These are phyloP conservation scores for Bombus waltoni DNA, from an alignment of 1,140 invertebrate genomes.

Conservation along the genomic window DNA sequence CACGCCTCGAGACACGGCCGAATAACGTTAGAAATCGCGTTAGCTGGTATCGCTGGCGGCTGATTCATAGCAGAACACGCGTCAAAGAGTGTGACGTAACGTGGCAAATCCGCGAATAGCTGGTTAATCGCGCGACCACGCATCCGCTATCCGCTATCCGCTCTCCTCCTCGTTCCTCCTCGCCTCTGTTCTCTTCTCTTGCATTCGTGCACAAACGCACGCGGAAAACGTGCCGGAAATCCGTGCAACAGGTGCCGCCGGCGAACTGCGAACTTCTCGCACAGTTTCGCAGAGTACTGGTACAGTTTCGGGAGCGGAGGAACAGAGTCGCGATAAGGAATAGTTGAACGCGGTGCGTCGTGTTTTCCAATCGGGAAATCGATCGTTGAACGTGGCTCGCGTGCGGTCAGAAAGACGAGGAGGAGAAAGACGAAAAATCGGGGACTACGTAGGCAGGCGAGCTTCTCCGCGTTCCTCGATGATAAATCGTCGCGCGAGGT, in stretches of 20 bases:
- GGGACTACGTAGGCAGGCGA: neutral
- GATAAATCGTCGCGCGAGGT: slow-evolving; percentile 34
- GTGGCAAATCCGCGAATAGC: neutral
- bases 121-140: neutral
- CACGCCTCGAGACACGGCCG: neutral
- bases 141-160: neutral
- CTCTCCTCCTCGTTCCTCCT: too few relatives aligned
- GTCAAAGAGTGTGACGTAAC: slow-evolving; percentile 6
- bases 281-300: slow-evolving; percentile 56
- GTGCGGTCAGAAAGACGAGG: neutral
- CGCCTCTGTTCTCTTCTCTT: neutral
- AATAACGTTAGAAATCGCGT: neutral
- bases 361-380: slow-evolving; percentile 23
- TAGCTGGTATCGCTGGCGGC: neutral
- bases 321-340: slow-evolving; percentile 24
- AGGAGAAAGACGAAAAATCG: neutral
- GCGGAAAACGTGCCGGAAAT: slow-evolving; percentile 76
- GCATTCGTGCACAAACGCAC: slow-evolving; percentile 30
- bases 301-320: slow-evolving; percentile 39
- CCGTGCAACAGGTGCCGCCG: slow-evolving; percentile 79
- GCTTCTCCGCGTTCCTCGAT: slow-evolving; percentile 1
- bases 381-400: neutral
- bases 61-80: slow-evolving; percentile 16
- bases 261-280: slow-evolving; percentile 66
- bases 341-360: neutral